Percentiles rank a stretch among this genome's conserved stretches.
phyloP scores from a whole-genome alignment of 2,888 invertebrate genomes.

The Seira musarum region DNA sequence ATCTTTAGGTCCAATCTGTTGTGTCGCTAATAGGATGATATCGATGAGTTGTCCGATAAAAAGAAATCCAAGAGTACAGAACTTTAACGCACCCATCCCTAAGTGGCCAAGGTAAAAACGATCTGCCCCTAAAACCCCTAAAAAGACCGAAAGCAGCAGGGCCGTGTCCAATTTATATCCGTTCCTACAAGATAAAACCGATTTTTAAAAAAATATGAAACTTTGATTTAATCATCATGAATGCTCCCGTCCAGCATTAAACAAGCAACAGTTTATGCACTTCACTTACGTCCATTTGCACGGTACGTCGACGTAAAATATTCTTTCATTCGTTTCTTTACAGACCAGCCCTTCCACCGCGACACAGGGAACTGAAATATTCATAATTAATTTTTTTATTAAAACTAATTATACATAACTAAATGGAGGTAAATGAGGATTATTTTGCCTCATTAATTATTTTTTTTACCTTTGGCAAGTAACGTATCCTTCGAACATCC shows the following conservation, averaged over 20 bases:
- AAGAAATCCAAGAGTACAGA: constrained; percentile 97
- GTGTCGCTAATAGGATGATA: constrained; percentile 95
- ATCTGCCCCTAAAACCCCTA: constrained; percentile 98
- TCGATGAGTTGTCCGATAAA: constrained; percentile 96
- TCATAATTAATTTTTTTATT: constrained; percentile 1
- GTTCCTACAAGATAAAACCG: constrained; percentile 78
- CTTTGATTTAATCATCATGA: too few relatives aligned
- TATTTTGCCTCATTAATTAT: too few relatives aligned
- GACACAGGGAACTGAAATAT: constrained; percentile 81
- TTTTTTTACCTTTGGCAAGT: constrained; percentile 81
- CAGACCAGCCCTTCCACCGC: constrained; percentile 89
- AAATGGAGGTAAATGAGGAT: too few relatives aligned
- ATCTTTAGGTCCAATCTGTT: constrained; percentile 94
- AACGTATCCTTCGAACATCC: constrained; percentile 84
- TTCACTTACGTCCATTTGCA: constrained; percentile 96
- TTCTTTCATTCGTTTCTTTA: constrained; percentile 83
- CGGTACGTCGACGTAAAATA: constrained; percentile 86
- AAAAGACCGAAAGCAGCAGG: constrained; percentile 92
- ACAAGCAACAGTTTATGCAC: too few relatives aligned
- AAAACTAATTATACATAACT: constrained; percentile 6
- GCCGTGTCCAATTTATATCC: constrained; percentile 95
- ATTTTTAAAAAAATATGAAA: constrained; percentile 1
- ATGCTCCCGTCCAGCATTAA: too few relatives aligned
- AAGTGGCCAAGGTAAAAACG: constrained; percentile 98
- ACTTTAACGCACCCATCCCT: constrained; percentile 82